Conservation (phyloP, 2,888 invertebrate genomes). For the Pasiphila rectangulata region DNA sequence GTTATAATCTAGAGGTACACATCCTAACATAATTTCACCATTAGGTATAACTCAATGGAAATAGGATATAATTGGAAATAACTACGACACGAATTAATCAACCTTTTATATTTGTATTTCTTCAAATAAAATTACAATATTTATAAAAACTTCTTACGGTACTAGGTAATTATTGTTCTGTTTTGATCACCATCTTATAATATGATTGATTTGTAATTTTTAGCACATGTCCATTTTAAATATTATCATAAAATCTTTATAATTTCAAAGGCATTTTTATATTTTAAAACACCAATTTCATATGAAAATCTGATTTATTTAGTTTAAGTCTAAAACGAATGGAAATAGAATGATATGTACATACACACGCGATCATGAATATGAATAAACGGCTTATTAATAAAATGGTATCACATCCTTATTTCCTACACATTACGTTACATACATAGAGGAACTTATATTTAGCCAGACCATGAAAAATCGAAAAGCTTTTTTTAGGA, state of each 20-base stretch:
- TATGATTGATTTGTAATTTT: constrained; percentile 20
- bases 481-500: constrained; percentile 43
- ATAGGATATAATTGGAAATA: neutral
- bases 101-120: constrained; percentile 67
- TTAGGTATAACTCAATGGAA: too few species aligned
- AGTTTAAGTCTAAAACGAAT: constrained; percentile 55
- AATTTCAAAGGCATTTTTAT: constrained; percentile 46
- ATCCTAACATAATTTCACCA: too few species aligned
- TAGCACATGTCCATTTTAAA: constrained; percentile 8
- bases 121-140: constrained; percentile 59
- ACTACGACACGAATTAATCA: constrained; percentile 47
- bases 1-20: too few species aligned
- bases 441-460: constrained; percentile 70
- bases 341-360: constrained; percentile 53
- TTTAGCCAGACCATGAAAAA: constrained; percentile 68
- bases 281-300: constrained; percentile 59
- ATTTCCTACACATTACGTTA: constrained; percentile 67
- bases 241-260: constrained; percentile 39
- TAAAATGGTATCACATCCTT: constrained; percentile 79
- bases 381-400: constrained; percentile 65
- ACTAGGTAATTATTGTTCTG: constrained; percentile 68
- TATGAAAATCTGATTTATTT: constrained; percentile 59
- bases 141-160: constrained; percentile 62
- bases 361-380: constrained; percentile 51
- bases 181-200: constrained; percentile 54